Percentiles rank a stretch among this genome's conserved stretches.
These are phyloP conservation scores for Chloroceryle aenea DNA, from an alignment of 2,113 vertebrate species.

Conservation along the genomic window DNA sequence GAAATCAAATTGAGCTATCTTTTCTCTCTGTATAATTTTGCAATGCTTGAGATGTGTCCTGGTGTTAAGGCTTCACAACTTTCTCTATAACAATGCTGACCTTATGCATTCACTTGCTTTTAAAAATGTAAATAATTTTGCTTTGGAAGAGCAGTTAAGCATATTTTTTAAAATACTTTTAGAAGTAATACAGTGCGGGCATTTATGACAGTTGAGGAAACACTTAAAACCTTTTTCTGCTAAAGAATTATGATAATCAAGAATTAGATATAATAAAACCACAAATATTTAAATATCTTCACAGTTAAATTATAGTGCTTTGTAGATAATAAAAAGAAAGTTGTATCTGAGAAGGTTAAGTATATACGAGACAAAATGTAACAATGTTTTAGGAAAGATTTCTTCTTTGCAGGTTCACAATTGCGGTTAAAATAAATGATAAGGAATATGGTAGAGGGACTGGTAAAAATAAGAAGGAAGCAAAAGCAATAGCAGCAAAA, in stretches of 20 bases:
- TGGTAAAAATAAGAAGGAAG: constrained; percentile 72
- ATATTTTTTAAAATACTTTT: background rate
- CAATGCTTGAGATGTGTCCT: background rate
- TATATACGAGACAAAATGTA: background rate
- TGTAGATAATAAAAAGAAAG: background rate
- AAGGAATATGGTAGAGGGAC: constrained; percentile 11
- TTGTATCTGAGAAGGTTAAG: background rate
- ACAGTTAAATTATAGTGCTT: background rate
- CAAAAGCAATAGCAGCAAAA: constrained; percentile 69
- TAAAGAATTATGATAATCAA: background rate
- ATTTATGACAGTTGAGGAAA: background rate
- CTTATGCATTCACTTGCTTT: background rate
- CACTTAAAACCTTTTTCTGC: background rate
- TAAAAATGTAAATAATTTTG: background rate
- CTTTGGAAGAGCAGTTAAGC: background rate
- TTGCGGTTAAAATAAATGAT: background rate
- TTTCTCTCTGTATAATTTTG: background rate
- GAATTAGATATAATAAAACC: background rate
- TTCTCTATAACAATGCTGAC: background rate
- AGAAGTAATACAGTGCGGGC: background rate
- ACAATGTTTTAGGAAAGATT: background rate
- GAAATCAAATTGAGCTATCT: background rate
- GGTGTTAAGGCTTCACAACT: background rate
- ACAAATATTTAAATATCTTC: background rate
- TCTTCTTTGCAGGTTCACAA: constrained; percentile 71